Evolutionary conservation across 2,888 invertebrate genomes (phyloP), one percentile per base, ranked within the genome.

Genomic region (Cataglyphis rosenhaueri): DNA sequence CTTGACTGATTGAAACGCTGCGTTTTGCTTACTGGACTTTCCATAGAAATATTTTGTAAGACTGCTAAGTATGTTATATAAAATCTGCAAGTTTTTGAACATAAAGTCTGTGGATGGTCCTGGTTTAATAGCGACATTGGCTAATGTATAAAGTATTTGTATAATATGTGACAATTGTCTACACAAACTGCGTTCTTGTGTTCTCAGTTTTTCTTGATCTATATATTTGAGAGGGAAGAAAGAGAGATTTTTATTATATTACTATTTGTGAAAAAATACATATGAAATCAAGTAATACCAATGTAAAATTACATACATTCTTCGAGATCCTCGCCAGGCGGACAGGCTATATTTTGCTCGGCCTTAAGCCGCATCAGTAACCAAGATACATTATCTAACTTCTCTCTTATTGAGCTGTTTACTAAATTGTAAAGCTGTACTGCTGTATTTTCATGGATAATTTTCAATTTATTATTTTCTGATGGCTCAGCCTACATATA

Each of bases 21-120:
- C 93, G 91, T 95, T 95, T 12, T 94, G 92, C 82, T 94, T 93
- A 0, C 95, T 94, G 15, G 95, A 95, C 85, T 96, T 95, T 10
- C 91, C 90, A 25, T 95, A 92, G 87, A 96, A 96, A 93, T 97
- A 96, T 91, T 96, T 96, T 0, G 96, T 95, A 41, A 97, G 92
- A 75, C 95, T 95, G 78, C 95, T 95, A 6, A 96, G 91, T 66
- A 95, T 95, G 21, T 94, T 95, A 91, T 96, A 97, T 55, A 96
- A 94, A 78, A 95, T 95, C 61, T 96, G 95, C 18, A 96, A 91
- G 84, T 96, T 95, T 89, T 95, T 96, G 73, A 96, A 95, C 4
- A 96, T 92, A 3, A 94, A 93, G 87, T 96, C 96, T 84, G 96
- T 95, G 57, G 95, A 94, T 44, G 93, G 91, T 0, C 96, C 96